Percentiles rank a stretch among this genome's conserved stretches.
Evolutionary conservation across 2,113 vertebrate genomes (phyloP).

Genomic region (Corythoichthys intestinalis): DNA sequence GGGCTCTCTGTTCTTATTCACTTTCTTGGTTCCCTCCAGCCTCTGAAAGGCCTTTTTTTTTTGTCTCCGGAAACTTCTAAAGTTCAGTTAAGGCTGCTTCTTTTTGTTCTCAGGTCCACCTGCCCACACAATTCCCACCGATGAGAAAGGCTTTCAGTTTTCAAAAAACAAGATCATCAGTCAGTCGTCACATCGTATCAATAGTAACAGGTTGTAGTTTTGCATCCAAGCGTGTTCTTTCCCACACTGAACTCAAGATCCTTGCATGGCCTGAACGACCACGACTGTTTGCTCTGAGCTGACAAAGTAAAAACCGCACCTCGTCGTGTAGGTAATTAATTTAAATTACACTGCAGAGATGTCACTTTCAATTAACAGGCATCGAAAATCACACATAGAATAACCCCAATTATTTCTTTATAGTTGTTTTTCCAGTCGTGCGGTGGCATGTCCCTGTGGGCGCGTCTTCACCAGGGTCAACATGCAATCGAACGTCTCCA

Average conservation of each 20-base stretch:
- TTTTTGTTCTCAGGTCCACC: not conserved
- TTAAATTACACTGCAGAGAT: slow-evolving; percentile 27
- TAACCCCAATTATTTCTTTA: slow-evolving; percentile 28
- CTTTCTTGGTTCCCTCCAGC: not conserved
- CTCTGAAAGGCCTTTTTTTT: not conserved
- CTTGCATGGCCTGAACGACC: not conserved
- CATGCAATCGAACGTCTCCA: not conserved
- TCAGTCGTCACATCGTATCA: not conserved
- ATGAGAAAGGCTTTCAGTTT: not conserved
- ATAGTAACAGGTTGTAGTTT: not conserved
- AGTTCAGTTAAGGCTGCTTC: not conserved
- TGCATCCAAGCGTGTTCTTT: not conserved
- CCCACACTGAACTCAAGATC: not conserved
- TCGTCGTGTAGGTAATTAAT: slow-evolving; percentile 22
- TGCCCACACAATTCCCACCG: slow-evolving; percentile 6
- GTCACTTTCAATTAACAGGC: slow-evolving; percentile 35
- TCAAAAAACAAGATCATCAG: not conserved
- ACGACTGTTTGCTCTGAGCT: slow-evolving; percentile 30
- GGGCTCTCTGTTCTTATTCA: not conserved
- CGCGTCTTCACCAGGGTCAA: not conserved
- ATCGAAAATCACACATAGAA: slow-evolving; percentile 38
- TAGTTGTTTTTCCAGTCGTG: slow-evolving; percentile 43
- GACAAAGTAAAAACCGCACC: slow-evolving; percentile 12
- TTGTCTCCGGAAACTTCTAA: not conserved
- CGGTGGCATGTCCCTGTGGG: not conserved